These are phyloP conservation scores for Conger conger DNA, from an alignment of 2,113 vertebrate species.

Conservation along the genomic window DNA sequence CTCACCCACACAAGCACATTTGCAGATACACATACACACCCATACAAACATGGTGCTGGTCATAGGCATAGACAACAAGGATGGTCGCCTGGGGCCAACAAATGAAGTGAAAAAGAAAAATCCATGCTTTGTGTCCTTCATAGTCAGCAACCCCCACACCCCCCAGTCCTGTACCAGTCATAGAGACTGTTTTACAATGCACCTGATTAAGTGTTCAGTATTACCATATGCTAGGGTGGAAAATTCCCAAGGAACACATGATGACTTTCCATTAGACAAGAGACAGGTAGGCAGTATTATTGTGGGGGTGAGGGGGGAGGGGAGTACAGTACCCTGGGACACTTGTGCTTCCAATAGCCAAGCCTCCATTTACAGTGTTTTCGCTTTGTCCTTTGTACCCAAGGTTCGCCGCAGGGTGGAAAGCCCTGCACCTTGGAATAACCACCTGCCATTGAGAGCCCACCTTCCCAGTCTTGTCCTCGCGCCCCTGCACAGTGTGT, in stretches of 20 bases:
- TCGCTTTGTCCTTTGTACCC: neutral
- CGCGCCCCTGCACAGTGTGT: neutral
- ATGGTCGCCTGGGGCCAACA: too few relatives aligned
- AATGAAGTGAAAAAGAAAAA: too few relatives aligned
- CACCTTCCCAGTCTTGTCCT: neutral
- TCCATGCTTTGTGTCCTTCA: too few relatives aligned
- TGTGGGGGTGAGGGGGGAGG: neutral
- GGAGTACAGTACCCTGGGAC: neutral
- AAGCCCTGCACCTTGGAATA: neutral
- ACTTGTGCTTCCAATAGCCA: neutral
- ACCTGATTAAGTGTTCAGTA: neutral
- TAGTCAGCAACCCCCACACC: too few relatives aligned
- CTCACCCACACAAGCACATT: neutral
- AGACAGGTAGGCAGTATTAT: neutral
- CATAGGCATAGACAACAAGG: too few relatives aligned
- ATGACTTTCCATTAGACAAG: neutral
- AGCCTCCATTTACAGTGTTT: neutral
- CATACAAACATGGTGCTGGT: neutral
- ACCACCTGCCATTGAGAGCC: neutral
- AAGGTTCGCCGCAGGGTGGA: neutral
- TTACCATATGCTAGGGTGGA: neutral
- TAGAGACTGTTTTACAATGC: neutral
- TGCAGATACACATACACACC: neutral
- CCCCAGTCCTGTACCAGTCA: neutral
- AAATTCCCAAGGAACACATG: neutral